A percentile compares a stretch with the other conserved stretches of the same genome.
Conservation (phyloP, 2,797 vertebrate species). For the Neosalanx taihuensis region DNA sequence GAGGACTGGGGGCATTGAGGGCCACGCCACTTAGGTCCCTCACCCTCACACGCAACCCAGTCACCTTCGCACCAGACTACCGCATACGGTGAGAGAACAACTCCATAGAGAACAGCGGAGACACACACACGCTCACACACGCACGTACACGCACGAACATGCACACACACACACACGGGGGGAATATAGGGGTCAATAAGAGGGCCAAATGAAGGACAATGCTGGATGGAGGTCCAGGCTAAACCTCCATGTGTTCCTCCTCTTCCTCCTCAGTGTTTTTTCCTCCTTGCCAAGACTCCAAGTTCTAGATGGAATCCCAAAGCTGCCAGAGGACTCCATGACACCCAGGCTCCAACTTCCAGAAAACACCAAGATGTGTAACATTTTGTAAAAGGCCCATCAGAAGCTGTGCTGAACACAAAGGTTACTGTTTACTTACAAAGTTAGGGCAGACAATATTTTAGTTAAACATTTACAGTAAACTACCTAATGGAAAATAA, state of each 20-base stretch:
- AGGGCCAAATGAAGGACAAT: not conserved
- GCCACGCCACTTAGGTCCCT: conserved; percentile 81
- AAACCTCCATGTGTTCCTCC: conserved; percentile 18
- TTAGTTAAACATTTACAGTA: too few relatives aligned
- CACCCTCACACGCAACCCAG: conserved; percentile 83
- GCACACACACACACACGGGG: too few relatives aligned
- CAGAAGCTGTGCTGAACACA: too few relatives aligned
- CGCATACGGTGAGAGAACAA: conserved; percentile 76
- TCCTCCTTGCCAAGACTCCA: conserved; percentile 93
- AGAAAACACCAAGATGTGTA: conserved; percentile 76
- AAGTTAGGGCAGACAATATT: too few relatives aligned
- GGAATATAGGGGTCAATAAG: too few relatives aligned
- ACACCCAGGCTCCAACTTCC: conserved; percentile 56
- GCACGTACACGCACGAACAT: not conserved
- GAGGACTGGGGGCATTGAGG: conserved; percentile 77
- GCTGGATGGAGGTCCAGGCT: not conserved
- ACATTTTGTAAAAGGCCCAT: conserved; percentile 73
- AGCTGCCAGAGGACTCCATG: conserved; percentile 83
- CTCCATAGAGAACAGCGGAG: not conserved
- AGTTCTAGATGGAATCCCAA: conserved; percentile 87
- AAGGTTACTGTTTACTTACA: not conserved
- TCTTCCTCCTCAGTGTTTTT: conserved; percentile 80
- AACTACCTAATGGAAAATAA: too few relatives aligned
- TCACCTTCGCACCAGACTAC: conserved; percentile 88
- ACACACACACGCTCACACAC: not conserved